phyloP scores from a whole-genome alignment of 2,888 invertebrate species.

The Eudemis profundana region DNA sequence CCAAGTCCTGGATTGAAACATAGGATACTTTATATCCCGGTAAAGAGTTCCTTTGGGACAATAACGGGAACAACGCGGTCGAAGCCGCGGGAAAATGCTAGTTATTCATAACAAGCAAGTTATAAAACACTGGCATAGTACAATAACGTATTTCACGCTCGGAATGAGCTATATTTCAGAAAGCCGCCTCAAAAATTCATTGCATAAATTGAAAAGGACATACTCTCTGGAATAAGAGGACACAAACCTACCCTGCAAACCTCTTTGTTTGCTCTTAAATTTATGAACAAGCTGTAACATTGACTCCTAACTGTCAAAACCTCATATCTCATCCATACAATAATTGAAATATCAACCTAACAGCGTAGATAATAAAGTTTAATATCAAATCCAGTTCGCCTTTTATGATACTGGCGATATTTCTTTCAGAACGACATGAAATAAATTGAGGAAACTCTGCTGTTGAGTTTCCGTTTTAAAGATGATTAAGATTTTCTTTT shows the following conservation, averaged over 20 bases:
- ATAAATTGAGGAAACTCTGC: conserved; percentile 15
- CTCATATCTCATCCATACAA: neutral
- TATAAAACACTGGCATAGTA: no score
- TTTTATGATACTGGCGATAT: conserved; percentile 18
- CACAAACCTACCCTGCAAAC: conserved; percentile 6
- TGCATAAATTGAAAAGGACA: conserved; percentile 14
- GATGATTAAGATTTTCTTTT: neutral
- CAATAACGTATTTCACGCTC: neutral
- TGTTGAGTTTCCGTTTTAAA: neutral
- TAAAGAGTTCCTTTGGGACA: no score
- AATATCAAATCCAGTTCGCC: conserved; percentile 3
- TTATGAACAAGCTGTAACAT: conserved; percentile 28
- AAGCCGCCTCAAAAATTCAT: conserved; percentile 18
- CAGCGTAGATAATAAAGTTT: neutral
- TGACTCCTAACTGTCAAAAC: neutral
- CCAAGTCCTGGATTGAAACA: no score
- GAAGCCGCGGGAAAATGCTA: no score
- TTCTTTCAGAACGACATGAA: conserved; percentile 20
- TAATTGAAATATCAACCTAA: neutral
- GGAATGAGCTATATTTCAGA: conserved; percentile 3
- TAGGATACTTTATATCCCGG: no score
- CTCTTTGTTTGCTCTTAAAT: conserved; percentile 34
- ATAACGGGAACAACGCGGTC: no score
- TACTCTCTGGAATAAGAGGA: conserved; percentile 16
- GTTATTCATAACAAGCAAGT: neutral